Base-by-base conservation (phyloP, 2,888 invertebrate species). In the Cantharis lateralis region DNA sequence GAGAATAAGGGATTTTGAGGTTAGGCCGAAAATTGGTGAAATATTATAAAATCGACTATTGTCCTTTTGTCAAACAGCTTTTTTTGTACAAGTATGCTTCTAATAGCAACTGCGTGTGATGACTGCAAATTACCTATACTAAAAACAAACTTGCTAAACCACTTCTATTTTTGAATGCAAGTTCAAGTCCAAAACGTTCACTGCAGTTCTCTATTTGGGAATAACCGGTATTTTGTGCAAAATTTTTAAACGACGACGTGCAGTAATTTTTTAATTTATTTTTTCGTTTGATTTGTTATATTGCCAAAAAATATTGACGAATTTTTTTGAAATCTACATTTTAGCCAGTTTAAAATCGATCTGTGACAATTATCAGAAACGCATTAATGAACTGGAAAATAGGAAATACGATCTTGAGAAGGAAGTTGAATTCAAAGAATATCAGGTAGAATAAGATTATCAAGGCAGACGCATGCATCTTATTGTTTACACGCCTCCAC, bases 1-100 rank as follows among this genome's bases (percentile, higher is more conserved):
- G 90, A 96, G 96, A 91, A 95, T 95, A 93, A 99, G 99, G 95
- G 99, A 99, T 91, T 94, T 94, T 90, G 97, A 98, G 97, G 98
- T 98, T 95, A 93, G 92, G 89, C 85, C 86, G 85, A 83, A 68
- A 71, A 68, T 24, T 70, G 77, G 68, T 72, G 63, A 72, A 68
- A 32, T 68, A 74, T 82, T 84, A 84, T 84, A 74, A 70, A 62
- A 70, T 62, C 48, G 61, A 63, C 26, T 68, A 18, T 61, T 61
- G 18, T 70, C 18, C 32, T 48, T 24, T n/a, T 32, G 28, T 32
- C 18, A 32, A 70, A 48, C 61, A 18, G 70, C 70, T 70, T 70
- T 70, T 70, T 48, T 48, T 48, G 48, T 48, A 48, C 10, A 48
- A 48, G 48, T 48, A 20, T 64, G 64, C 64, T 69, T 69, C 26